Base-by-base conservation (phyloP, 1,140 invertebrate genomes). In the Leptinotarsa texana region DNA sequence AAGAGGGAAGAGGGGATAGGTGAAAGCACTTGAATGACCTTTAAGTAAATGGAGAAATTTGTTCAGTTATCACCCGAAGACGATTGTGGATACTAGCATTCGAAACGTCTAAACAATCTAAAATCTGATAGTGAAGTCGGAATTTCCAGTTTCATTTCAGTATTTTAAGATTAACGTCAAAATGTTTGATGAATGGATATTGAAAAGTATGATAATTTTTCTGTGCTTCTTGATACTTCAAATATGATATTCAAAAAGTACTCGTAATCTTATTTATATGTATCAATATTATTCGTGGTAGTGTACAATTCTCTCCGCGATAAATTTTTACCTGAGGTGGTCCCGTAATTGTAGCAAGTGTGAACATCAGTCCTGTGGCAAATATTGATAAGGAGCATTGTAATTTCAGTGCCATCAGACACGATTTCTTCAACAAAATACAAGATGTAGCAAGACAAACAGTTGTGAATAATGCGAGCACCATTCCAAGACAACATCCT, bases 351-450 rank as follows among this genome's bases (percentile, higher is more conserved):
- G 76, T 77, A 13, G 79, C 79, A 4, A 78, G 17, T 3, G 75
- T 73, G 63, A 81, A 81, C 2, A 77, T 27, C 15, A 81, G 22
- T 73, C 75, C 75, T 18, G 74, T 75, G 4, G 76, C 18, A 49
- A 76, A 76, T 24, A 80, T 72, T 5, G 80, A 80, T 8, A 81
- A 15, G 8, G 80, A 80, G 62, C 79, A 81, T 73, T 80, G 80
- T 22, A 81, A 51, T 75, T 81, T 79, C 4, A 81, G 63, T 47
- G 75, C 65, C 5, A 74, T 73, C 4, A 79, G 42, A 65, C 75
- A 78, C 1, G 80, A 77, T n/a, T 73, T 74, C 63, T 69, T 78
- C n/a, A 21, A 22, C 13, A 81, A 42, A 63, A 77, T 69, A 73
- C 77, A 79, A 13, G 77, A 78, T 27, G 69, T 47, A 8, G 62